Evolutionary conservation across 2,888 invertebrate species (phyloP).

Genomic region (Harpalus rufipes): DNA sequence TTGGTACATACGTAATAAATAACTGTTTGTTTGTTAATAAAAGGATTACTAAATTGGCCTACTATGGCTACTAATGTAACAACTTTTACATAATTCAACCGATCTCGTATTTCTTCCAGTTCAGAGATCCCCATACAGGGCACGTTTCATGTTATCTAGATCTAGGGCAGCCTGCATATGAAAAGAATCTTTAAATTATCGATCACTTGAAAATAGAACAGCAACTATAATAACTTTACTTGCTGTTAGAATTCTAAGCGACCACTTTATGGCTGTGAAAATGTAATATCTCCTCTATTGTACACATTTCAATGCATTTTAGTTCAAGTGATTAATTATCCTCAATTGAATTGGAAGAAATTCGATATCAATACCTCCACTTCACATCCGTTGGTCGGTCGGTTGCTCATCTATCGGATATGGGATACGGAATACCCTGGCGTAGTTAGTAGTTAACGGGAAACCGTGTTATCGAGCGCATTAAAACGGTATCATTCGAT

Average conservation of each 20-base stretch:
- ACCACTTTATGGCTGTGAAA: background rate
- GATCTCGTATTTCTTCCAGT: no score
- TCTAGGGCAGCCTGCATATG: background rate
- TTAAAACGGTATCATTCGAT: conserved; percentile 21
- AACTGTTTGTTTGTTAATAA: no score
- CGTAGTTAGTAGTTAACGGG: conserved; percentile 6
- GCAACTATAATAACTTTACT: background rate
- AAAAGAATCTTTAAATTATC: background rate
- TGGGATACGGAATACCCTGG: background rate
- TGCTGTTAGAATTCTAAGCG: background rate
- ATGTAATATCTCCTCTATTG: background rate
- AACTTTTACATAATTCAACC: no score
- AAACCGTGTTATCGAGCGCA: conserved; percentile 39
- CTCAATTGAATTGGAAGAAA: conserved; percentile 25
- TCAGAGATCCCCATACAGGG: no score
- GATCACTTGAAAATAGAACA: background rate
- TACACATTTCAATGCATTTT: background rate
- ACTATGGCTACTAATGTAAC: no score
- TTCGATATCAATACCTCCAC: background rate
- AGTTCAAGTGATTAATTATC: conserved; percentile 17
- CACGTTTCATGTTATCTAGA: no score
- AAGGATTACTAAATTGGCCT: no score
- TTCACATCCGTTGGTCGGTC: no score
- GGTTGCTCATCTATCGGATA: background rate
- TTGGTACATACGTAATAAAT: no score